Percentiles rank a stretch among this genome's conserved stretches.
These are phyloP conservation scores for Dryococelus australis DNA, from an alignment of 2,888 invertebrate genomes.

Conservation along the genomic window DNA sequence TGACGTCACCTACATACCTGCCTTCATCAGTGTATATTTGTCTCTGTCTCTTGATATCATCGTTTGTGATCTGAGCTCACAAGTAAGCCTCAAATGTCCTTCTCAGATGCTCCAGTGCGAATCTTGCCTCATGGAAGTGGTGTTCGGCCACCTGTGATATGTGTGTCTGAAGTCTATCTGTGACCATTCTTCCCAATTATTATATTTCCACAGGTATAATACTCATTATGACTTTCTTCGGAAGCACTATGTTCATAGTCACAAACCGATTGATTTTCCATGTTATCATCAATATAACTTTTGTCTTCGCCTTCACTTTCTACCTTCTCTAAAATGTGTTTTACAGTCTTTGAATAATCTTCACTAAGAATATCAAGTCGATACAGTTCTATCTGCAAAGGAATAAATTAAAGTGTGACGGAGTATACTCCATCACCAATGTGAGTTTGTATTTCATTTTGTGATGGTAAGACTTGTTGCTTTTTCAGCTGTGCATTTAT, in stretches of 20 bases:
- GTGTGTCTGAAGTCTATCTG: neutral
- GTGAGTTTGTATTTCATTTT: no score
- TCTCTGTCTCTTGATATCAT: neutral
- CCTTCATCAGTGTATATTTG: neutral
- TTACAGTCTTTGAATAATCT: no score
- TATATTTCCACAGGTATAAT: neutral
- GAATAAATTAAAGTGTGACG: no score
- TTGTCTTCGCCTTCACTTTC: no score
- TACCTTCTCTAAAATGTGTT: no score
- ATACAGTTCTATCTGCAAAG: no score
- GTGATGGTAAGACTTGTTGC: no score
- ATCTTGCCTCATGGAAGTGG: neutral
- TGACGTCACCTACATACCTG: neutral
- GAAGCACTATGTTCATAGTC: constrained; percentile 21
- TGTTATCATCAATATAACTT: no score
- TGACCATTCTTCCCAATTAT: neutral
- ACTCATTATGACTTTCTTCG: neutral
- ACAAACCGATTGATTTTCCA: no score
- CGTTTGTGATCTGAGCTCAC: neutral
- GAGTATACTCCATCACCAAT: no score
- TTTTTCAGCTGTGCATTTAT: no score
- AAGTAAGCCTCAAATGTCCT: neutral
- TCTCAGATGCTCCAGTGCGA: neutral
- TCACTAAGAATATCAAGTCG: no score
- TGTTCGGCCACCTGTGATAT: neutral